phyloP scores from a whole-genome alignment of 2,888 invertebrate species.

The Synanthedon myopaeformis region DNA sequence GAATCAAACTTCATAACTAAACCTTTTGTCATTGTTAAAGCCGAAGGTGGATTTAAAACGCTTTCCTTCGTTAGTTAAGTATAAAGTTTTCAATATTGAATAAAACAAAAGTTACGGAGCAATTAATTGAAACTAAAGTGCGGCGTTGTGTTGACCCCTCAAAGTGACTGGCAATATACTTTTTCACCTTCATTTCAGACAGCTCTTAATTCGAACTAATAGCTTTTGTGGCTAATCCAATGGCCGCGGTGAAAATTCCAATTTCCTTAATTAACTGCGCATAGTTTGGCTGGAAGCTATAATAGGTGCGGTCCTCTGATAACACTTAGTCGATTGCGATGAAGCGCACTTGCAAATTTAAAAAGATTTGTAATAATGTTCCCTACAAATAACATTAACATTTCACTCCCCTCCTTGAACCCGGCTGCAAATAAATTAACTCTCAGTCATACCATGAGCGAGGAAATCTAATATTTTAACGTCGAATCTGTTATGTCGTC shows the following conservation, averaged over 20 bases:
- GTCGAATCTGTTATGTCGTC: not conserved
- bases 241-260: constrained; percentile 62
- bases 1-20: too few species aligned
- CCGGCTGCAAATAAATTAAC: not conserved
- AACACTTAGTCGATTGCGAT: constrained; percentile 47
- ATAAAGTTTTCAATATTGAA: not conserved
- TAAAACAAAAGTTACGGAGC: not conserved
- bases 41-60: too few species aligned
- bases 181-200: constrained; percentile 32
- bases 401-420: not conserved
- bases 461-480: not conserved
- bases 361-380: not conserved
- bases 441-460: not conserved
- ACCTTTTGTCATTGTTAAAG: too few species aligned
- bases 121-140: constrained; percentile 22
- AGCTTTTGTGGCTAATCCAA: constrained; percentile 61
- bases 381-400: not conserved
- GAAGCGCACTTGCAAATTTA: constrained; percentile 27
- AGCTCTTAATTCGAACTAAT: constrained; percentile 68
- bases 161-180: constrained; percentile 31
- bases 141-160: constrained; percentile 13
- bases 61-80: not conserved
- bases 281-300: constrained; percentile 47
- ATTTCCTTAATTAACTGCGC: constrained; percentile 67
- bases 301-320: constrained; percentile 55